A percentile compares a stretch with the other conserved stretches of the same genome.
These are phyloP conservation scores for Lethenteron reissneri DNA, from an alignment of 2,113 vertebrate genomes.

Conservation along the genomic window DNA sequence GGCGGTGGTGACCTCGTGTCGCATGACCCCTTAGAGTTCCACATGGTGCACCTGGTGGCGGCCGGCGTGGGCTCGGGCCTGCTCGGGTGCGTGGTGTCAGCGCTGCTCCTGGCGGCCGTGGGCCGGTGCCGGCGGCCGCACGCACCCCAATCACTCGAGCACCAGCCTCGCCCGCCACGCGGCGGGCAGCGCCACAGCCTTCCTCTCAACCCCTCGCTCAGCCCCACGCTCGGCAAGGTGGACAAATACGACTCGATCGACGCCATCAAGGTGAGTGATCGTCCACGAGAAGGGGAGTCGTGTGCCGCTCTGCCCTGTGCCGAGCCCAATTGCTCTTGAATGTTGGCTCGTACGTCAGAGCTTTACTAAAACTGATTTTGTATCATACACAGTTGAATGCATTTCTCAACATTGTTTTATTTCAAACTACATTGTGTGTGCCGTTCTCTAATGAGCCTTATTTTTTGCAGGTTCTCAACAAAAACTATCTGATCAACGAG, in stretches of 20 bases:
- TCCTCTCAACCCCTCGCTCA: neutral
- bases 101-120: slow-evolving; percentile 72
- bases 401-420: neutral
- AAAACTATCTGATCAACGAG: slow-evolving; percentile 85
- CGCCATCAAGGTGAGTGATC: neutral
- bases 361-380: neutral
- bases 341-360: no score
- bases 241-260: slow-evolving; percentile 4
- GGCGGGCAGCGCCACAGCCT: slow-evolving; percentile 72
- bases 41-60: slow-evolving; percentile 71
- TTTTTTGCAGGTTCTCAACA: slow-evolving; percentile 66
- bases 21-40: slow-evolving; percentile 38
- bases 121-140: slow-evolving; percentile 51
- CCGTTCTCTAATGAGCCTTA: neutral
- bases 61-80: slow-evolving; percentile 85
- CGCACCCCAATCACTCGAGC: no score
- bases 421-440: slow-evolving; percentile 2
- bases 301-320: no score
- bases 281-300: no score
- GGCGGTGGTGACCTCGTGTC: neutral
- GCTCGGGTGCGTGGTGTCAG: slow-evolving; percentile 71
- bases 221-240: slow-evolving; percentile 5
- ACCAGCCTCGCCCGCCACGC: slow-evolving; percentile 46
- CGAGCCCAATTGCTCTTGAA: no score
- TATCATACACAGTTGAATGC: neutral